Percentiles rank a stretch among this genome's conserved stretches.
phyloP scores from a whole-genome alignment of 2,797 vertebrate species.

The Dipus sagitta region DNA sequence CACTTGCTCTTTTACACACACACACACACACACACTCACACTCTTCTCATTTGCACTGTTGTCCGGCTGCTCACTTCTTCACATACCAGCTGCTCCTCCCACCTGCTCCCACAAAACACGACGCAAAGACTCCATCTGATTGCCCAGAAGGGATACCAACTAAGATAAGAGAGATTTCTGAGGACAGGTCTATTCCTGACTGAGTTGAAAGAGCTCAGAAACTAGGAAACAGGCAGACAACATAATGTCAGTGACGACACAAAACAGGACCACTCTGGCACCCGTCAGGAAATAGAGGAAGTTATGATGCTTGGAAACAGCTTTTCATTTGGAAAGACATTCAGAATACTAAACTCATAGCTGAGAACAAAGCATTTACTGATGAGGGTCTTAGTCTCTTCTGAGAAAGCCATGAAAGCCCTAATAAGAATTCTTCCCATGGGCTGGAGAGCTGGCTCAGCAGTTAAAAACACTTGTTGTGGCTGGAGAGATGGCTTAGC shows the following conservation, averaged over 20 bases:
- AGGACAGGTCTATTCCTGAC: slow-evolving; percentile 40
- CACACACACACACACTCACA: slow-evolving; percentile 25
- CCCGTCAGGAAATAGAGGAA: slow-evolving; percentile 40
- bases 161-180: slow-evolving; percentile 51
- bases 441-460: no score
- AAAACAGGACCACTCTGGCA: slow-evolving; percentile 49
- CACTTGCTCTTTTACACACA: slow-evolving; percentile 69
- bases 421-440: slow-evolving; percentile 42
- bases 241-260: slow-evolving; percentile 1
- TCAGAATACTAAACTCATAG: slow-evolving; percentile 20
- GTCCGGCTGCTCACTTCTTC: slow-evolving; percentile 88
- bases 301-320: neutral
- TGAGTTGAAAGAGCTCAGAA: slow-evolving; percentile 51
- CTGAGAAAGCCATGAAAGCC: slow-evolving; percentile 12
- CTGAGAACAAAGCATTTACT: slow-evolving; percentile 46
- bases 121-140: slow-evolving; percentile 70
- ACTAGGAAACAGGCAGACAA: slow-evolving; percentile 30
- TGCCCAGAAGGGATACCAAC: slow-evolving; percentile 58
- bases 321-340: slow-evolving; percentile 46
- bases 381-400: slow-evolving; percentile 3
- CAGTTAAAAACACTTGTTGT: no score
- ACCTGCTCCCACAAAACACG: slow-evolving; percentile 84
- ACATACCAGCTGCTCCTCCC: slow-evolving; percentile 87
- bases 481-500: no score
- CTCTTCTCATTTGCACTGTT: slow-evolving; percentile 78